These are phyloP conservation scores for Lepidocolaptes lacrymiger DNA, from an alignment of 2,797 vertebrate genomes.

Conservation along the genomic window DNA sequence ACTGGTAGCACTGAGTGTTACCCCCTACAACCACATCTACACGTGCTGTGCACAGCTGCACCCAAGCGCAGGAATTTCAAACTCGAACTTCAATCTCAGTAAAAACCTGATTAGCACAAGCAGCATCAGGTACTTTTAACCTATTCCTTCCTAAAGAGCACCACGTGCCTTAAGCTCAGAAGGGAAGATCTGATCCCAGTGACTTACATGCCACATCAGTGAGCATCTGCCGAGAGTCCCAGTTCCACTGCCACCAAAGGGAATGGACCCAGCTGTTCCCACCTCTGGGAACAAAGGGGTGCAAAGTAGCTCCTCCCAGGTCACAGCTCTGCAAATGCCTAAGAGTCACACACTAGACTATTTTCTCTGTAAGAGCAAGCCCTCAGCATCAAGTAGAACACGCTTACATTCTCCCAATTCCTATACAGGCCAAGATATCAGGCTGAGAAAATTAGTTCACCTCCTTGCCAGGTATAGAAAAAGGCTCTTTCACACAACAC, in stretches of 20 bases:
- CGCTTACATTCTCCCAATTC: not conserved
- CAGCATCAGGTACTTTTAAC: not conserved
- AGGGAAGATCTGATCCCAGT: not conserved
- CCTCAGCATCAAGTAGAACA: not conserved
- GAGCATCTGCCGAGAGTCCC: not conserved
- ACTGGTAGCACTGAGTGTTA: accelerated
- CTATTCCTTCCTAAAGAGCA: not conserved
- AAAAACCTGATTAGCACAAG: not conserved
- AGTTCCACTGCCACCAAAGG: not conserved
- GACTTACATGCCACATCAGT: accelerated
- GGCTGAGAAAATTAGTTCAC: not conserved
- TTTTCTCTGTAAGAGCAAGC: not conserved
- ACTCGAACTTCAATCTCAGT: not conserved
- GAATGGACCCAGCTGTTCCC: not conserved
- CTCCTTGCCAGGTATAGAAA: not conserved
- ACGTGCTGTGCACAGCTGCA: accelerated
- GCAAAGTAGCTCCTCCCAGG: not conserved
- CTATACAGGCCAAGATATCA: not conserved
- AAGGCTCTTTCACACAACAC: not conserved
- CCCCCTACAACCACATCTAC: not conserved
- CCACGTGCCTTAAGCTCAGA: not conserved
- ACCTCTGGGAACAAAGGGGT: not conserved
- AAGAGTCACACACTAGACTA: not conserved
- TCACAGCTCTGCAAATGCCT: not conserved
- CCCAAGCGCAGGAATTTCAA: not conserved